phyloP scores from a whole-genome alignment of 2,888 invertebrate genomes.

The Drosophila niveifrons region DNA sequence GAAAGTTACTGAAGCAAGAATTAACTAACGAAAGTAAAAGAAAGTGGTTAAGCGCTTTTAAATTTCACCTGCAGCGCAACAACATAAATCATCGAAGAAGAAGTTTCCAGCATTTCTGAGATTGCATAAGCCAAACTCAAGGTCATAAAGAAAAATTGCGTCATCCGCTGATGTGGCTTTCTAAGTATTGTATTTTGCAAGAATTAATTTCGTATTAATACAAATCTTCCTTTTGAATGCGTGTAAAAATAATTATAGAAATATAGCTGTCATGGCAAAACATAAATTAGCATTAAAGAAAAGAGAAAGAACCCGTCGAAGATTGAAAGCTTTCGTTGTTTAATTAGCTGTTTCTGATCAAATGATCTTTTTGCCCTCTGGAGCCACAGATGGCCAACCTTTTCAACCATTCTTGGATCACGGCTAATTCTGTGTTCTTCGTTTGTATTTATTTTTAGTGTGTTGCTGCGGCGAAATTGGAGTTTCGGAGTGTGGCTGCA shows the following conservation, averaged over 20 bases:
- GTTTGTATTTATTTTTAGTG: slow-evolving; percentile 11
- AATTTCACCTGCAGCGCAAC: not conserved
- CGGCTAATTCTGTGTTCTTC: slow-evolving; percentile 56
- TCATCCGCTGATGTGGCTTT: slow-evolving; percentile 32
- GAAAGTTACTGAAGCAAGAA: slow-evolving; percentile 22
- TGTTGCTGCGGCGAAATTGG: slow-evolving; percentile 50
- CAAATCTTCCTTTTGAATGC: slow-evolving; percentile 17
- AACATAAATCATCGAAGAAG: slow-evolving; percentile 21
- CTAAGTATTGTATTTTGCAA: slow-evolving; percentile 14
- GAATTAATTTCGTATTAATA: slow-evolving; percentile 42
- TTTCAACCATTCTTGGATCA: slow-evolving; percentile 50
- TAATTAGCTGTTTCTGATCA: slow-evolving; percentile 40
- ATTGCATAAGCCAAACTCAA: slow-evolving; percentile 35
- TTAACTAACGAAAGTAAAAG: not conserved
- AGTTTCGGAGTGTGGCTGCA: slow-evolving; percentile 34
- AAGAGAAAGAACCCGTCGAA: slow-evolving; percentile 45
- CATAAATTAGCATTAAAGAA: slow-evolving; percentile 67
- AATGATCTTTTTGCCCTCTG: slow-evolving; percentile 62
- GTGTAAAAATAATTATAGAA: slow-evolving; percentile 46
- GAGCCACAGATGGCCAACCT: slow-evolving; percentile 42
- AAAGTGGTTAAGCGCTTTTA: slow-evolving; percentile 6
- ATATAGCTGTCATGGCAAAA: slow-evolving; percentile 61
- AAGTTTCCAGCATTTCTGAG: slow-evolving; percentile 1
- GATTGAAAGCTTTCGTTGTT: slow-evolving; percentile 49
- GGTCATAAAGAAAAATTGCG: slow-evolving; percentile 46